Percentiles rank a stretch among this genome's conserved stretches.
phyloP scores from a whole-genome alignment of 2,113 vertebrate species.

The Dipodomys ordii region DNA sequence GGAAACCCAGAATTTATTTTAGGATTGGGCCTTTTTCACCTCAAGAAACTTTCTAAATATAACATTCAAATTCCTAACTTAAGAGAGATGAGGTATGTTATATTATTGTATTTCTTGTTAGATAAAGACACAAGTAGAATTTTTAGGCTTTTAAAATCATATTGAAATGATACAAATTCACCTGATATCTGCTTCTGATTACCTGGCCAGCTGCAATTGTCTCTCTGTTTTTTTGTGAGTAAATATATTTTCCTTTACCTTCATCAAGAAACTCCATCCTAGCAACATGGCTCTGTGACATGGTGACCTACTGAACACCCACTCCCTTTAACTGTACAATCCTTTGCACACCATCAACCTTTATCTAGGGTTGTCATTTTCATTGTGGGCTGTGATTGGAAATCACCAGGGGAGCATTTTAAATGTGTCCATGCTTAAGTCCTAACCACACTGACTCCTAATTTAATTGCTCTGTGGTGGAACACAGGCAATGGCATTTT shows the following conservation, averaged over 20 bases:
- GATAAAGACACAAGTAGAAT: not conserved
- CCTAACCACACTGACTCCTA: slow-evolving; percentile 22
- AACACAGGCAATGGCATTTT: slow-evolving; percentile 12
- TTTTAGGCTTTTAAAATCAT: not conserved
- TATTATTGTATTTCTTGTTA: not conserved
- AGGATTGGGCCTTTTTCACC: not conserved
- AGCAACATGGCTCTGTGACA: not conserved
- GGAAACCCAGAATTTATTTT: slow-evolving; percentile 14
- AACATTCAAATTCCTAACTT: not conserved
- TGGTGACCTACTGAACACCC: not conserved
- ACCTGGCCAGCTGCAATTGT: not conserved
- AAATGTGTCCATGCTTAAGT: not conserved
- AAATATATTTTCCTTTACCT: not conserved
- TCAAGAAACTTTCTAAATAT: not conserved
- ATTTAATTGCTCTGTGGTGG: slow-evolving; percentile 24
- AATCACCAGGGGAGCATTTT: not conserved
- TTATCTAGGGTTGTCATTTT: not conserved
- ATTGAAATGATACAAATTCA: not conserved
- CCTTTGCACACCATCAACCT: not conserved
- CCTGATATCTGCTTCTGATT: not conserved
- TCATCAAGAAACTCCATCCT: not conserved
- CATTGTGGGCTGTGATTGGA: not conserved
- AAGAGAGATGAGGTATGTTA: not conserved
- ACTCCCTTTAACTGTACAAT: not conserved
- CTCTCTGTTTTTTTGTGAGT: not conserved